Conservation (phyloP, 2,797 vertebrate genomes). For the Thaleichthys pacificus region DNA sequence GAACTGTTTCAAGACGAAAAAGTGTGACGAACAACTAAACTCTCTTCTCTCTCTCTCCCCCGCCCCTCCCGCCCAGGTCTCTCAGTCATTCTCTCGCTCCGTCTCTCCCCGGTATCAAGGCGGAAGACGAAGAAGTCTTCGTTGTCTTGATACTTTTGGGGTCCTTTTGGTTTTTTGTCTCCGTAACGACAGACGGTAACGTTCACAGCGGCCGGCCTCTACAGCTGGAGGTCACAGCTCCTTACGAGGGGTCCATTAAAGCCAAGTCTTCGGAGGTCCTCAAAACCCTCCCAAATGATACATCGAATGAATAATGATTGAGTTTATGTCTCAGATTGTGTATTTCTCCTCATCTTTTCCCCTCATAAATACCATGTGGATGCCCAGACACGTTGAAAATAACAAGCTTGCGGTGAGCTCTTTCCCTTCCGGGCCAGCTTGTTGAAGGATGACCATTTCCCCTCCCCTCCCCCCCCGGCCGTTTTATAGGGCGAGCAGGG, state of each 20-base stretch:
- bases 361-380: conserved; percentile 52
- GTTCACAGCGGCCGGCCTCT: conserved; percentile 32
- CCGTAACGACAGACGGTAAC: conserved; percentile 24
- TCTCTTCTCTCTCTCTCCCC: conserved; percentile 31
- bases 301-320: conserved; percentile 61
- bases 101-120: conserved; percentile 29
- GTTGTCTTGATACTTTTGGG: conserved; percentile 45
- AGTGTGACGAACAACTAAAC: conserved; percentile 51
- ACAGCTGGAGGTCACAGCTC: neutral
- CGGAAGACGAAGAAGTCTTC: conserved; percentile 54
- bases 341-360: conserved; percentile 32
- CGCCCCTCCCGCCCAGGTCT: conserved; percentile 25
- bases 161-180: conserved; percentile 38
- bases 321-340: conserved; percentile 12
- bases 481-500: conserved; percentile 66
- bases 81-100: conserved; percentile 48
- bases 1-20: conserved; percentile 55
- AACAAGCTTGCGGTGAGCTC: conserved; percentile 14
- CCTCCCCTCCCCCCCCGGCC: conserved; percentile 61
- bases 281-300: conserved; percentile 40
- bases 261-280: conserved; percentile 43
- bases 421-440: conserved; percentile 70
- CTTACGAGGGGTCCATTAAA: conserved; percentile 43
- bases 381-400: conserved; percentile 43
- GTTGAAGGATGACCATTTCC: conserved; percentile 50